A percentile compares a stretch with the other conserved stretches of the same genome.
phyloP scores from a whole-genome alignment of 2,113 vertebrate species.

The Halichoerus grypus region DNA sequence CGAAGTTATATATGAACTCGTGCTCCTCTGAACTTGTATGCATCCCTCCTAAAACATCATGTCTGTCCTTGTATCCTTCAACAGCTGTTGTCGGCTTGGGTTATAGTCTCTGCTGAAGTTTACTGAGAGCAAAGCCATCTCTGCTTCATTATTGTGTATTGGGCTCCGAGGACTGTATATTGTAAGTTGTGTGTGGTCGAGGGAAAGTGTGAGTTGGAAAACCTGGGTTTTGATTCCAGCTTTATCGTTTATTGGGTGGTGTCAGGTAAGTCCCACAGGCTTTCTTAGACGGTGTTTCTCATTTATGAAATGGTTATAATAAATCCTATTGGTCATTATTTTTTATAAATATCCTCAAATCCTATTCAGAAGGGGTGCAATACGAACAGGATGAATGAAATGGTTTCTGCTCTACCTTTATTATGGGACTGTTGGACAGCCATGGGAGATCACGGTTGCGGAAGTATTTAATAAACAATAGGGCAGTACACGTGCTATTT shows the following conservation, averaged over 20 bases:
- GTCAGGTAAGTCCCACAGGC: too few species aligned
- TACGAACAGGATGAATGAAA: background rate
- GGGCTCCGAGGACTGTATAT: accelerated
- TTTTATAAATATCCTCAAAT: background rate
- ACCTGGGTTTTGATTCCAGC: background rate
- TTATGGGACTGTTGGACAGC: background rate
- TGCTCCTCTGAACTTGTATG: background rate
- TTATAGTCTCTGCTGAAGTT: background rate
- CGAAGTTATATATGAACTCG: background rate
- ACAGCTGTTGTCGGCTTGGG: background rate
- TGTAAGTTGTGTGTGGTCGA: background rate
- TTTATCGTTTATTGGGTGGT: background rate
- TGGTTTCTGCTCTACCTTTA: background rate
- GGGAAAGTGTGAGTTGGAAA: background rate
- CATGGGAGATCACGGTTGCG: background rate
- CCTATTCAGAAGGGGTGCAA: background rate
- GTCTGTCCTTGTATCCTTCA: background rate
- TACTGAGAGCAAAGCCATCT: background rate
- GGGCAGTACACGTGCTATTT: too few species aligned
- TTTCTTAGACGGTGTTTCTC: background rate
- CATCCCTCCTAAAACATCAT: background rate
- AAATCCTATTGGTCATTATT: background rate
- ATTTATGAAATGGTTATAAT: background rate
- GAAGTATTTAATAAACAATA: background rate
- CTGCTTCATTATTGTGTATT: accelerated